Evolutionary conservation across 2,113 vertebrate species (phyloP).

Genomic region (Gasterosteus aculeatus): DNA sequence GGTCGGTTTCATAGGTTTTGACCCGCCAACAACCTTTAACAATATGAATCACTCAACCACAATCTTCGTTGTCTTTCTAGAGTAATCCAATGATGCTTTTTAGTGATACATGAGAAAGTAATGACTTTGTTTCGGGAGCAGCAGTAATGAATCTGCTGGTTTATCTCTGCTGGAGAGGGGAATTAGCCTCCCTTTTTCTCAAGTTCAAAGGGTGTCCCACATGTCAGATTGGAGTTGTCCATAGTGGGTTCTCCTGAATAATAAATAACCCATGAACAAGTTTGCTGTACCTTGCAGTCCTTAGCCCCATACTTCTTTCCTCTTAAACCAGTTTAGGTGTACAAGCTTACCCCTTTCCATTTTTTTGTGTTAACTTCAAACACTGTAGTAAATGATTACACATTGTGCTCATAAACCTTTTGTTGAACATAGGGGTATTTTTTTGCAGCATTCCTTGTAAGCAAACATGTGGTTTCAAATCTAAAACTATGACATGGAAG

Average conservation of each 20-base stretch:
- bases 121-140: conserved; percentile 79
- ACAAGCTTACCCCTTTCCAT: conserved; percentile 77
- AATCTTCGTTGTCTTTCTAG: conserved; percentile 86
- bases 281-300: conserved; percentile 88
- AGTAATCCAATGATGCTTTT: conserved; percentile 90
- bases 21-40: conserved; percentile 86
- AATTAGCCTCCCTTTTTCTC: conserved; percentile 76
- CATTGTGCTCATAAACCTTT: conserved; percentile 97
- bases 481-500: conserved; percentile 84
- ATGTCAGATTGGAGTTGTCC: conserved; percentile 66
- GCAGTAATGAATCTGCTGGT: conserved; percentile 78
- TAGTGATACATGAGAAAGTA: conserved; percentile 83
- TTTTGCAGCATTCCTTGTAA: conserved; percentile 96
- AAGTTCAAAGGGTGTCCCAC: conserved; percentile 58
- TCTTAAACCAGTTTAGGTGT: conserved; percentile 65
- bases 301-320: conserved; percentile 81
- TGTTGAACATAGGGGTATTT: conserved; percentile 94
- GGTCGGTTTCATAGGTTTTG: conserved; percentile 88
- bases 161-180: conserved; percentile 83
- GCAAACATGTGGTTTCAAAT: conserved; percentile 97
- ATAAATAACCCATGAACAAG: conserved; percentile 88
- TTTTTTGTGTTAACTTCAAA: conserved; percentile 92
- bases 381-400: conserved; percentile 97
- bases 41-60: conserved; percentile 91
- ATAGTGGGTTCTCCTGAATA: conserved; percentile 76